phyloP scores from a whole-genome alignment of 1,140 invertebrate genomes.

The Nephila pilipes region DNA sequence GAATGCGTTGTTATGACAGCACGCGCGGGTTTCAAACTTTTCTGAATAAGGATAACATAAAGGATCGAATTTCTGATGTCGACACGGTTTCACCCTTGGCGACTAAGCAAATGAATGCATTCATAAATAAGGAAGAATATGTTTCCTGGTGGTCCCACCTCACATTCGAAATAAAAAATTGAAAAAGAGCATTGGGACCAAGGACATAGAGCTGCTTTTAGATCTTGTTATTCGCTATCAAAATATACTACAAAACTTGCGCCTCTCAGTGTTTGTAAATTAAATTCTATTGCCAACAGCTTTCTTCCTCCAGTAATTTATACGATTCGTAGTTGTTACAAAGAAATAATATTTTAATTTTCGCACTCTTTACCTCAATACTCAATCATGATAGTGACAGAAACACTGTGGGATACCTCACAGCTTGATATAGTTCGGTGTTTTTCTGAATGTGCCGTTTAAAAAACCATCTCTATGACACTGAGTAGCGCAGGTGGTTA shows the following conservation, averaged over 20 bases:
- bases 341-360: constrained; percentile 19
- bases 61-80: too few species aligned
- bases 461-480: neutral
- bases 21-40: too few species aligned
- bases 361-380: constrained; percentile 17
- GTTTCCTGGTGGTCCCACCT: neutral
- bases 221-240: neutral
- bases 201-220: too few species aligned
- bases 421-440: constrained; percentile 26
- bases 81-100: too few species aligned
- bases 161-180: neutral
- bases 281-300: neutral
- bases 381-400: constrained; percentile 8
- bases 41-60: too few species aligned
- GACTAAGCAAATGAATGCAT: too few species aligned
- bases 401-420: constrained; percentile 32
- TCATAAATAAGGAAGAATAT: neutral
- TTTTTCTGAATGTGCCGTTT: neutral
- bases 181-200: neutral
- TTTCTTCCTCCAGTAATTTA: neutral
- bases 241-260: neutral
- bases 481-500: constrained; percentile 14
- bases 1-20: too few species aligned
- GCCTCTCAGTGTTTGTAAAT: neutral
- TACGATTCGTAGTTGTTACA: neutral